Percentiles rank a stretch among this genome's conserved stretches.
These are phyloP conservation scores for Actinemys pallida DNA, from an alignment of 2,113 vertebrate genomes.

Conservation along the genomic window DNA sequence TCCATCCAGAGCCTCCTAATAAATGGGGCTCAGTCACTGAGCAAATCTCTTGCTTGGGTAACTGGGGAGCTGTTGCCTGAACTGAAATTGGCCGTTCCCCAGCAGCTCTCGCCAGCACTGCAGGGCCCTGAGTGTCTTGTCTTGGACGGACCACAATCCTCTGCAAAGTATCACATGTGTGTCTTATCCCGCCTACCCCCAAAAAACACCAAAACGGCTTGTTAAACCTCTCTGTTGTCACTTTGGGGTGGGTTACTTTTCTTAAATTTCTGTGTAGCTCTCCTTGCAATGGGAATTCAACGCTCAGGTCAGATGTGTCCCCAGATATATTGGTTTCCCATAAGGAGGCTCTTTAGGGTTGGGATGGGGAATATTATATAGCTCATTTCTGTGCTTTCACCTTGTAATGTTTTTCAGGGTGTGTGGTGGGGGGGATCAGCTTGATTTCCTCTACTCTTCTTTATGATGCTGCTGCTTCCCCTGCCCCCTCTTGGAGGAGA, in stretches of 20 bases:
- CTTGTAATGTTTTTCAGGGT: not conserved
- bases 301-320: constrained; percentile 12
- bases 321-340: not conserved
- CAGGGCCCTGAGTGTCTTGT: not conserved
- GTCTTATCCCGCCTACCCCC: not conserved
- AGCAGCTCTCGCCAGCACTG: not conserved
- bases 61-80: not conserved
- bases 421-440: too few species aligned
- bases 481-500: not conserved
- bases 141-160: not conserved
- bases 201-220: not conserved
- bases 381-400: not conserved
- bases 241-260: not conserved
- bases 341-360: not conserved
- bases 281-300: not conserved
- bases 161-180: not conserved
- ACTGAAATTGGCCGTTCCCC: not conserved
- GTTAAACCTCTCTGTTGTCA: not conserved
- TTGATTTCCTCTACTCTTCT: not conserved
- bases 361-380: not conserved
- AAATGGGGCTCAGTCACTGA: not conserved
- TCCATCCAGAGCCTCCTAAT: not conserved
- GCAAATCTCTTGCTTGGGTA: not conserved
- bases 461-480: not conserved
- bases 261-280: not conserved